phyloP scores from a whole-genome alignment of 2,797 vertebrate genomes.

The Vireo griseus region DNA sequence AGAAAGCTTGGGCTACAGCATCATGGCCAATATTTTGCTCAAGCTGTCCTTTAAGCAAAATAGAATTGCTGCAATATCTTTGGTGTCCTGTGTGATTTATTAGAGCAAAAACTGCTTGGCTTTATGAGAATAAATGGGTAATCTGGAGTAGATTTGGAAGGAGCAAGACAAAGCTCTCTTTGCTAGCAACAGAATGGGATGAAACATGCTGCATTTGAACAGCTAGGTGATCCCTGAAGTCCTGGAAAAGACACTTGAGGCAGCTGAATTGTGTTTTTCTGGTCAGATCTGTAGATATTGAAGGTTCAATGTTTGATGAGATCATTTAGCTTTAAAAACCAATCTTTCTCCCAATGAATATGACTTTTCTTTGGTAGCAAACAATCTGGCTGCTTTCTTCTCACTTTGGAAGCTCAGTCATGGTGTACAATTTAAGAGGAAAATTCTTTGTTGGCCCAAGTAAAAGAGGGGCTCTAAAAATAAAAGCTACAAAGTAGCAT shows the following conservation, averaged over 20 bases:
- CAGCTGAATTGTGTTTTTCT: not conserved
- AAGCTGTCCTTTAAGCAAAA: not conserved
- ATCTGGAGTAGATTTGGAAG: not conserved
- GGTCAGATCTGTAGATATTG: not conserved
- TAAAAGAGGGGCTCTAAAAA: fast-evolving
- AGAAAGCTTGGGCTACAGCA: not conserved
- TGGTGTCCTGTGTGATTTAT: not conserved
- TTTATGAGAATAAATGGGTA: not conserved
- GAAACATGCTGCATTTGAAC: not conserved
- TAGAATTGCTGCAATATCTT: not conserved
- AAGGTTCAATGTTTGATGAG: not conserved
- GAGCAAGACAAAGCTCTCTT: not conserved
- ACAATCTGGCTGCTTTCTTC: not conserved
- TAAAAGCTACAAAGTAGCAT: fast-evolving
- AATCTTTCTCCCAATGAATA: not conserved
- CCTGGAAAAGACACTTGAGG: not conserved
- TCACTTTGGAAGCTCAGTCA: not conserved
- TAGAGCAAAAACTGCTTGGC: not conserved
- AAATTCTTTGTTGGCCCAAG: not conserved
- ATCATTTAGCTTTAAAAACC: not conserved
- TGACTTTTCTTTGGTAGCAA: not conserved
- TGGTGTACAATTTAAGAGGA: not conserved
- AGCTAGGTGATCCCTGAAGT: not conserved
- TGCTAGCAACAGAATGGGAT: too few relatives aligned
- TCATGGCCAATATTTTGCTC: not conserved